Evolutionary conservation across 2,113 vertebrate species (phyloP), one percentile per base, ranked within the genome.

Genomic region (Pedionomus torquatus): DNA sequence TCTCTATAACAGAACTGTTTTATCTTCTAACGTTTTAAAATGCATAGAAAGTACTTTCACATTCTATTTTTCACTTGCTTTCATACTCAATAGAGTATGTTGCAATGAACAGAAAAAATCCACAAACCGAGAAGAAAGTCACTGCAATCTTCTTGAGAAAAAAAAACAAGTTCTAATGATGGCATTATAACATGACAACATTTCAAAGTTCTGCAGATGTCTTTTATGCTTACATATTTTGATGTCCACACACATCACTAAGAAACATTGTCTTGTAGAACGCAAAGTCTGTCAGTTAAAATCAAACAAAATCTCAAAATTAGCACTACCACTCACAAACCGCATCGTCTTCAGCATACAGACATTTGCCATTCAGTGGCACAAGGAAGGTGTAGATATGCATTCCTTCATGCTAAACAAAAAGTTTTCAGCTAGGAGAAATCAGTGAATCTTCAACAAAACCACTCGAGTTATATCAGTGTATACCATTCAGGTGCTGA

Each of bases 1-100:
- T 94, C 87, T 80, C 49, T 76, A 6, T 69, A 96, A 93, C 44
- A 93, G 54, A 91, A 49, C 35, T 60, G 54, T 66, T 93, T 93
- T 57, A 87, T 43, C 82, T 88, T 54, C 26, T 46, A 83, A 88
- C 1, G 2, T 25, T 51, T 19, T 55, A 88, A 94, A 93, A 90
- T 43, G 75, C n/a, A 83, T 1, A 85, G 41, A 83, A 77, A 79
- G 88, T 60, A 91, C 64, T 84, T 89, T 82, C 55, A 89, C n/a
- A 39, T 39, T 74, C 48, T 84, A 19, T 72, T 89, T 75, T 83
- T 64, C 57, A 60, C 71, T 93, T 80, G 66, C 33, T 81, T 83
- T 70, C 70, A 87, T 68, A 87, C 37, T 66, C 58, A 81, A 35
- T 14, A 68, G 63, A 54, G 68, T 48, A 86, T 28, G 24, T 17